Evolutionary conservation across 2,113 vertebrate genomes (phyloP), one percentile per base, ranked within the genome.

Genomic region (Theristicus caerulescens): DNA sequence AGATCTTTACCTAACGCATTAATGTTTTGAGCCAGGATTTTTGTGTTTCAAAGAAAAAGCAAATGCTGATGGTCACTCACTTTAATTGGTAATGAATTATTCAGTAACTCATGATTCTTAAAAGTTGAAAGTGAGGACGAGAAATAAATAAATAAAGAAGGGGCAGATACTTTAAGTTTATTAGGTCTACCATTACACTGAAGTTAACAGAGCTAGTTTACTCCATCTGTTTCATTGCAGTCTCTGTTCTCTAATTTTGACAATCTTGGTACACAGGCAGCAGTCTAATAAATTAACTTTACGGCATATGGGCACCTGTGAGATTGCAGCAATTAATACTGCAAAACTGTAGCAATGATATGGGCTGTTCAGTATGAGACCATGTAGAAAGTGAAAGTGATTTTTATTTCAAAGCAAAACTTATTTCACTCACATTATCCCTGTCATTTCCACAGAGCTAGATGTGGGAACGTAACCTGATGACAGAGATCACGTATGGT

Each of bases 81-180:
- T 92, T 76, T 86, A 94, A 91, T 96, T 92, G 72, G 34, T 61
- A 81, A 65, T 94, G 27, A 79, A 94, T 96, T 84, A 91, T 92
- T 94, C 81, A 94, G 32, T 65, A 51, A 76, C 82, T 88, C 64
- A 6, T 47, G 66, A n/a, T 82, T 65, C 74, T 76, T 89, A 76
- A 44, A 96, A 87, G 89, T 70, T 91, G 84, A 96, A 91, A 62
- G 82, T 80, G 77, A 20, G 89, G 89, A 84, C 62, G 82, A 89
- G 62, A 92, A 89, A 93, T 91, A 94, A 95, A 96, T 92, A 96
- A 95, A 92, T 90, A 76, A 96, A 93, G 51, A 86, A 79, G 78
- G 18, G 29, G 27, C 65, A 94, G 66, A 74, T 86, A 44, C 73
- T 94, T 78, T 67, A 66, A 69, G 49, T 31, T 87, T 58, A 87